Percentiles rank a stretch among this genome's conserved stretches.
These are phyloP conservation scores for Arctia plantaginis DNA, from an alignment of 2,888 invertebrate genomes.

Conservation along the genomic window DNA sequence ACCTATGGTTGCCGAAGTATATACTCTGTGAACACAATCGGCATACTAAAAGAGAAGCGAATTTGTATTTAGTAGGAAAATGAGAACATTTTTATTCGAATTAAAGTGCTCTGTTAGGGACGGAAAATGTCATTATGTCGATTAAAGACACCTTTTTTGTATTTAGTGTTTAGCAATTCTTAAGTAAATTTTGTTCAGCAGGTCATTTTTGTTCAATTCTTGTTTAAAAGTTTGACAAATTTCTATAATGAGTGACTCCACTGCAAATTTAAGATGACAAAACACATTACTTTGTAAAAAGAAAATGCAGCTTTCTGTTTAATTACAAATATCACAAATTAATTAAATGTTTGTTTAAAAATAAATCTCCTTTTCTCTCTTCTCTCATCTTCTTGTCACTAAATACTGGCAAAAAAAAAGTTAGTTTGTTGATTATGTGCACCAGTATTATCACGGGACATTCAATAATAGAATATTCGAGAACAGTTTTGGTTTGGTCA, in stretches of 20 bases:
- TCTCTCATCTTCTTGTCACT: not conserved
- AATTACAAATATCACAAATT: not conserved
- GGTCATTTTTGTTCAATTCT: not conserved
- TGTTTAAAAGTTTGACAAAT: not conserved
- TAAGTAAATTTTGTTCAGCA: not conserved
- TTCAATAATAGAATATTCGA: not conserved
- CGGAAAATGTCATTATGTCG: not conserved
- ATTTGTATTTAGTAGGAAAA: constrained; percentile 30
- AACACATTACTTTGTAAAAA: not conserved
- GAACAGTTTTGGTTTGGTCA: not conserved
- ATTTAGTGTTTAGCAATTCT: not conserved
- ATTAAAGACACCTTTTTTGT: not conserved
- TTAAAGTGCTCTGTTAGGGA: not conserved
- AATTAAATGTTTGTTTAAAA: not conserved
- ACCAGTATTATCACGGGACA: not conserved
- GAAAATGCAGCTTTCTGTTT: not conserved
- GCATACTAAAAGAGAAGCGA: constrained; percentile 20
- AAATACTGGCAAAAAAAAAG: not conserved
- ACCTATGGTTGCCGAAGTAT: constrained; percentile 30
- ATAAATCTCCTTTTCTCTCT: too few species aligned
- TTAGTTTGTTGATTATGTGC: not conserved
- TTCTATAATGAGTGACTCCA: not conserved
- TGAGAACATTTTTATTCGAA: constrained; percentile 22
- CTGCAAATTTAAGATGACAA: not conserved
- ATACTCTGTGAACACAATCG: constrained; percentile 32